Conservation (phyloP, 2,113 vertebrate genomes). For the Ciconia maguari region DNA sequence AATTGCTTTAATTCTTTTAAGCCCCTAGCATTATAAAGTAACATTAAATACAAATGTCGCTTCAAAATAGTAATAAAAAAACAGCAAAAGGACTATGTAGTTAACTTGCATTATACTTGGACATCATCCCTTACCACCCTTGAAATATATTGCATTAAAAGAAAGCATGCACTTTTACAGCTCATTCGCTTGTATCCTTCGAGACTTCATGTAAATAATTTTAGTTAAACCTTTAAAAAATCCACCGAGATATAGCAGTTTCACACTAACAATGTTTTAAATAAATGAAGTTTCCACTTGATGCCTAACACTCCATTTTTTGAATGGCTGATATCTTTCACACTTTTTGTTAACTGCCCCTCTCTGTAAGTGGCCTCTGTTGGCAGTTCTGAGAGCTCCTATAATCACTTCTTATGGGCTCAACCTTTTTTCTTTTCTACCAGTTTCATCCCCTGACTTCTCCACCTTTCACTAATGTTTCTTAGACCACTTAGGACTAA, state of each 20-base stretch:
- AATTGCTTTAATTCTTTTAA: constrained; percentile 40
- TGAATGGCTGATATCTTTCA: neutral
- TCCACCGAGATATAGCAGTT: neutral
- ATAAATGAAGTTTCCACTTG: neutral
- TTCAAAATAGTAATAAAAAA: neutral
- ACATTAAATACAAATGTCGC: neutral
- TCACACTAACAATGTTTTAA: neutral
- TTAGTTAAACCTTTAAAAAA: neutral
- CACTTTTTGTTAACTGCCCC: neutral
- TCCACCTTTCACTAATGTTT: neutral
- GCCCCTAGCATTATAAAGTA: constrained; percentile 13
- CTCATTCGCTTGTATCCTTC: neutral
- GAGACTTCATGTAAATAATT: neutral
- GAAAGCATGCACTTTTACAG: neutral
- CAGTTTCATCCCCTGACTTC: too few relatives aligned
- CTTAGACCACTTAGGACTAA: neutral
- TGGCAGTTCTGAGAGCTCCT: neutral
- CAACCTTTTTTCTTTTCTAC: neutral
- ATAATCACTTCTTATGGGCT: neutral
- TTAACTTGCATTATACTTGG: neutral
- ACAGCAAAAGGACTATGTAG: neutral
- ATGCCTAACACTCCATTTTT: neutral
- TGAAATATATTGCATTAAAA: neutral
- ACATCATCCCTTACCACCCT: neutral
- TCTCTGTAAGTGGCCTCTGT: neutral